phyloP scores from a whole-genome alignment of 2,797 vertebrate genomes.

The Clamator glandarius region DNA sequence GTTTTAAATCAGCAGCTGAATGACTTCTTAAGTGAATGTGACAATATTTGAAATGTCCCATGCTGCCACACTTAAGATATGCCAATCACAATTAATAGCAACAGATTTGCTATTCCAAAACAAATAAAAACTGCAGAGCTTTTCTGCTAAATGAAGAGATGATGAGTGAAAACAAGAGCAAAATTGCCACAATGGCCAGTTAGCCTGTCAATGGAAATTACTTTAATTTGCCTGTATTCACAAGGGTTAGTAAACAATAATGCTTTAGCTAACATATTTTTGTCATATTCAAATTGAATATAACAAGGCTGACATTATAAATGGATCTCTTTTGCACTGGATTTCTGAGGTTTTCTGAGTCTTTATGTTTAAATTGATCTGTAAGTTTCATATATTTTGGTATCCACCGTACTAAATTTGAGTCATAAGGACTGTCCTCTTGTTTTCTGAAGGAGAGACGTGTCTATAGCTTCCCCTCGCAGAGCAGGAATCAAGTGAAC shows the following conservation, averaged over 20 bases:
- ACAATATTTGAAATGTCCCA: constrained; percentile 33
- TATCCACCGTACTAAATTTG: neutral
- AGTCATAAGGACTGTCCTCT: neutral
- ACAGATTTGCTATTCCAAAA: constrained; percentile 55
- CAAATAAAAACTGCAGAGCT: constrained; percentile 60
- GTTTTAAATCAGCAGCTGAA: constrained; percentile 48
- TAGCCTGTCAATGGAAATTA: constrained; percentile 78
- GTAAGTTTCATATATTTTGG: constrained; percentile 29
- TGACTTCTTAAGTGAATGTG: constrained; percentile 57
- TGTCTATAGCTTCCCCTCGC: neutral
- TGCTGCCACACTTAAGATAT: constrained; percentile 36
- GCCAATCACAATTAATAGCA: constrained; percentile 71
- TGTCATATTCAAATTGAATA: constrained; percentile 67
- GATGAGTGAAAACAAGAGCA: constrained; percentile 56
- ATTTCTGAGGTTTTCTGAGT: constrained; percentile 28
- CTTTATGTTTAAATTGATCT: constrained; percentile 29
- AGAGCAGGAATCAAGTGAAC: neutral
- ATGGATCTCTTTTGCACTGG: constrained; percentile 25
- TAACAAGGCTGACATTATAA: constrained; percentile 70
- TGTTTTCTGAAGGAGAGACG: neutral
- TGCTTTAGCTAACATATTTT: constrained; percentile 55
- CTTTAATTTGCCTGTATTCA: constrained; percentile 62
- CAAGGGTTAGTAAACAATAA: constrained; percentile 72
- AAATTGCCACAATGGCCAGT: constrained; percentile 55
- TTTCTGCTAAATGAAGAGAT: constrained; percentile 48